Evolutionary conservation across 2,113 vertebrate species (phyloP).

Genomic region (Oncorhynchus keta): DNA sequence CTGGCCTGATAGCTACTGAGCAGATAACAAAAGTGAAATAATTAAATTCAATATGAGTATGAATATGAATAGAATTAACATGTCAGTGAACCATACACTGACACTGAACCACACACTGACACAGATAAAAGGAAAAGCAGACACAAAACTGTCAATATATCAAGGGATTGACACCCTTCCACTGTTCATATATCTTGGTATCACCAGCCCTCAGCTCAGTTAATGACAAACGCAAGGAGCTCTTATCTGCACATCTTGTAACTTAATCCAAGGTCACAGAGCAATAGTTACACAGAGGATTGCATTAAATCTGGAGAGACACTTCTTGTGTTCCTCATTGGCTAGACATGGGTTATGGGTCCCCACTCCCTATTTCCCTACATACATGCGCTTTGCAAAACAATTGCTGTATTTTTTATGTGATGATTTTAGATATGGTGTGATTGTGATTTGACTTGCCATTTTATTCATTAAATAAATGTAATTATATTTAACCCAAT

Average conservation of each 20-base stretch:
- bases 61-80: neutral
- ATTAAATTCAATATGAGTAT: neutral
- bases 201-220: neutral
- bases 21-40: neutral
- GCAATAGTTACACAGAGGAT: neutral
- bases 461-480: neutral
- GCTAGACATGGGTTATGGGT: neutral
- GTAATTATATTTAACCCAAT: neutral
- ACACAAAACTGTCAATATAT: neutral
- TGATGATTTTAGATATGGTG: neutral
- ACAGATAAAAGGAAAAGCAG: slow-evolving; percentile 1
- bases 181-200: neutral
- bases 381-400: neutral
- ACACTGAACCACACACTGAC: neutral
- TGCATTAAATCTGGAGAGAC: neutral
- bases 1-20: neutral
- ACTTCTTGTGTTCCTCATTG: neutral
- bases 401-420: neutral
- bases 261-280: neutral
- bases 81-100: neutral
- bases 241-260: neutral
- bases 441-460: neutral
- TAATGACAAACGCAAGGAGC: slow-evolving; percentile 7
- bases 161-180: neutral
- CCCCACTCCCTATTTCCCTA: too few relatives aligned